phyloP scores from a whole-genome alignment of 2,888 invertebrate species.

The Heliconius ethilla region DNA sequence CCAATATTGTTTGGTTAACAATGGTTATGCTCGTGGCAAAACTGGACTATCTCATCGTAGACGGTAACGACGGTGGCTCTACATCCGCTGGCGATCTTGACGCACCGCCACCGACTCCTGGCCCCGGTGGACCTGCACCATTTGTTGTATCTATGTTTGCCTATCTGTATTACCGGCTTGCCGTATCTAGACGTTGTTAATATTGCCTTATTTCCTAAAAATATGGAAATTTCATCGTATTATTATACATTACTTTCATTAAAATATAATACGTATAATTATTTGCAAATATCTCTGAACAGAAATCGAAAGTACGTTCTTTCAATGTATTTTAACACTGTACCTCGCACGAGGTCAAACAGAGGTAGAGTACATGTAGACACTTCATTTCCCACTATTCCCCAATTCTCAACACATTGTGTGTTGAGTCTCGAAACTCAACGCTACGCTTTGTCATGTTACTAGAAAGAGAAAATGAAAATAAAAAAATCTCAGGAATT shows the following conservation, averaged over 20 bases:
- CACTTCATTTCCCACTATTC: background rate
- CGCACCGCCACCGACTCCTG: conserved; percentile 51
- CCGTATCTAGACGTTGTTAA: conserved; percentile 41
- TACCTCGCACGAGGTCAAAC: background rate
- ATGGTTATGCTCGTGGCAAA: conserved; percentile 44
- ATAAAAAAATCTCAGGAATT: no score
- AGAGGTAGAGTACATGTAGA: background rate
- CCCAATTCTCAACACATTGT: background rate
- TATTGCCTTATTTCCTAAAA: conserved; percentile 4
- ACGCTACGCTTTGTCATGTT: background rate
- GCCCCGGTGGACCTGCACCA: conserved; percentile 45
- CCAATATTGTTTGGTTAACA: background rate
- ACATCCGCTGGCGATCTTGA: conserved; percentile 45
- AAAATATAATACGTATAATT: background rate
- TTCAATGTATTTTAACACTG: background rate
- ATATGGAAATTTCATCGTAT: background rate
- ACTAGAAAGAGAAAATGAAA: background rate
- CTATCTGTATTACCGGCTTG: conserved; percentile 47
- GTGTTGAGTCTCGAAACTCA: background rate
- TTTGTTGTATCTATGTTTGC: conserved; percentile 51
- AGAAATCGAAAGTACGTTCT: background rate
- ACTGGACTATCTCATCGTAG: conserved; percentile 46
- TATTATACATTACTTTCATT: background rate
- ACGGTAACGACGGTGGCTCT: conserved; percentile 50
- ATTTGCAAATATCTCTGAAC: background rate